Evolutionary conservation across 2,797 vertebrate species (phyloP).

Genomic region (Amblyraja radiata): DNA sequence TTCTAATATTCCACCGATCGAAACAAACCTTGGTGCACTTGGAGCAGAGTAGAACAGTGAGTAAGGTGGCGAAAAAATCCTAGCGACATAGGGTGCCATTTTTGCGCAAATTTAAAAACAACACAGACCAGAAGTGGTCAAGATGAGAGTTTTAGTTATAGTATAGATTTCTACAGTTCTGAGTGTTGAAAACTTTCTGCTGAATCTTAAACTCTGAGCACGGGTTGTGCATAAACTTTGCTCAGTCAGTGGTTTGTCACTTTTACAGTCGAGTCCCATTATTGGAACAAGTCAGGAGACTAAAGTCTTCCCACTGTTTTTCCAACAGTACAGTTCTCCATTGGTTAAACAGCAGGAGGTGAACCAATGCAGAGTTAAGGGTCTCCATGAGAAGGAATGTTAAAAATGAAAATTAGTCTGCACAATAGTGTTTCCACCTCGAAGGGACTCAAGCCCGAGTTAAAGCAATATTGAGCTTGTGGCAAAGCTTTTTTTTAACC

Average conservation of each 20-base stretch:
- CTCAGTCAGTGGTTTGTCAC: not conserved
- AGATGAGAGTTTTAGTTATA: no score
- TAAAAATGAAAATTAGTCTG: not conserved
- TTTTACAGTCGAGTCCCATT: not conserved
- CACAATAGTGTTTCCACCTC: not conserved
- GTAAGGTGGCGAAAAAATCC: no score
- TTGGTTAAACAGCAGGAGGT: not conserved
- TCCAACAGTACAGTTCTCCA: not conserved
- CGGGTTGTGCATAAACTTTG: not conserved
- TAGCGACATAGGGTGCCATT: no score
- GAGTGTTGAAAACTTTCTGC: not conserved
- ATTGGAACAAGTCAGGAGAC: not conserved
- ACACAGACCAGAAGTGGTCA: no score
- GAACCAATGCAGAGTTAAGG: not conserved
- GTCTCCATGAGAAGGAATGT: constrained; percentile 11
- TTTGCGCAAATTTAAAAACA: no score
- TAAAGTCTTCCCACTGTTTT: not conserved
- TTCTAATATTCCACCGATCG: no score
- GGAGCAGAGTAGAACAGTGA: no score
- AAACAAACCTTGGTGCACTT: no score
- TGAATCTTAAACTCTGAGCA: not conserved
- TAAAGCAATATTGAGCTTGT: not conserved
- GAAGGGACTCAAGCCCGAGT: not conserved
- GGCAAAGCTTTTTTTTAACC: not conserved
- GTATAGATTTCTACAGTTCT: not conserved